Evolutionary conservation across 2,113 vertebrate genomes (phyloP), one percentile per base, ranked within the genome.

Genomic region (Cromileptes altivelis): DNA sequence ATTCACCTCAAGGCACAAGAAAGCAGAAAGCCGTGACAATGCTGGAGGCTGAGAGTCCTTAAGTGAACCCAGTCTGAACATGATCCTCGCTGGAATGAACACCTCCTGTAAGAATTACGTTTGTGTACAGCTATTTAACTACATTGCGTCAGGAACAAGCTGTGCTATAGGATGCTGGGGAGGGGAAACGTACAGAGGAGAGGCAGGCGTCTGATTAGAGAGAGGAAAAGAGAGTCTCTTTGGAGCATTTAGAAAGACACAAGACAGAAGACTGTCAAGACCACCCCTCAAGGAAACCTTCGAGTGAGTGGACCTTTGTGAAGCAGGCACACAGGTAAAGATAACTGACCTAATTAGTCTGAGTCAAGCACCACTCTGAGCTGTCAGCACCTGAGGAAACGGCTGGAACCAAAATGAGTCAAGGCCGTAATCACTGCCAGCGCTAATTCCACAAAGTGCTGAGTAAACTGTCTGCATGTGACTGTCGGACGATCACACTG

Each of bases 311-410:
- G 37, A 21, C 49, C 27, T 25, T 13, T n/a, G 56, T 42, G 21
- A 49, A 52, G 21, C 8, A 17, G 5, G 45, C 11, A 30, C 17
- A 58, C 49, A 37, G 67, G 27, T 64, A 62, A 40, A 67, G 25
- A 58, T 58, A 58, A 23, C 15, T 64, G 68, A 37, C 25, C 37
- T 70, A 40, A 78, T 78, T 53, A 70, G 33, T n/a, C 17, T 19
- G n/a, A 64, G 53, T 30, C 14, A 52, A 52, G 49, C 23, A 52
- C 50, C 60, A 49, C 23, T 49, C 6, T 37, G 60, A 18, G 60
- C 37, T 64, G 80, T 70, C 73, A 56, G 23, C 37, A 61, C 58
- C 73, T 3, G 72, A 63, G 57, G 47, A 53, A 69, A 27, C 63
- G 33, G 27, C 50, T 27, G 30, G 78, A 42, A 49, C 7, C 52